Evolutionary conservation across 30 jellyfish, hydroid and myxozoan genomes (phyloP).

Genomic region (Cassiopea xamachana): DNA sequence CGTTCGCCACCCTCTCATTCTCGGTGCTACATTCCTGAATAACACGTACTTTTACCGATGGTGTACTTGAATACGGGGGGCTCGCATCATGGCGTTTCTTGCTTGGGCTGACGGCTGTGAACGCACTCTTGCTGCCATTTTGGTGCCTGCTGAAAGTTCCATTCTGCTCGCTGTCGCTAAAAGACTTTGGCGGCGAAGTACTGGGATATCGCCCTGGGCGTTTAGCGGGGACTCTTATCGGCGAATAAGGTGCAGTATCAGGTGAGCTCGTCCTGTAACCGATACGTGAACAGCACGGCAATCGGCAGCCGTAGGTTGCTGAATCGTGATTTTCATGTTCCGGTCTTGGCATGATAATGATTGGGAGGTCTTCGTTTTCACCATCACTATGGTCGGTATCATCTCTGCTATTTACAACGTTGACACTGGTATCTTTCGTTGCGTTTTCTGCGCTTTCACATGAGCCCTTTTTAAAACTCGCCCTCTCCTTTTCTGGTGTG

Average conservation of each 20-base stretch:
- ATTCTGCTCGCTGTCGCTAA: conserved; percentile 40
- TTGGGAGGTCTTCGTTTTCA: conserved; percentile 56
- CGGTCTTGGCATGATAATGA: conserved; percentile 61
- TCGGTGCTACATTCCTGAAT: conserved; percentile 38
- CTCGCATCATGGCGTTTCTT: conserved; percentile 54
- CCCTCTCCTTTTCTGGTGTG: neutral
- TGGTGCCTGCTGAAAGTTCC: conserved; percentile 42
- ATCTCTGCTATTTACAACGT: neutral
- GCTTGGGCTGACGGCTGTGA: conserved; percentile 66
- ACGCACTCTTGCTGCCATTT: conserved; percentile 49
- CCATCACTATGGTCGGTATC: conserved; percentile 64
- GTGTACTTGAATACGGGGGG: conserved; percentile 28
- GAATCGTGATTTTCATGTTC: conserved; percentile 40
- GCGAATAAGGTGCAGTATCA: conserved; percentile 39
- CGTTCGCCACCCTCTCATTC: conserved; percentile 21
- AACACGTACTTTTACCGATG: conserved; percentile 65
- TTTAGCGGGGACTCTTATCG: conserved; percentile 67
- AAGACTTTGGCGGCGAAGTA: conserved; percentile 21
- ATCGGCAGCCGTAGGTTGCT: conserved; percentile 43
- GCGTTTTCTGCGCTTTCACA: neutral
- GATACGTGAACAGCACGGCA: conserved; percentile 65
- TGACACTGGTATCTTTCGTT: neutral
- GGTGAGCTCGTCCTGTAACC: conserved; percentile 38
- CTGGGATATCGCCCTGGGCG: conserved; percentile 44
- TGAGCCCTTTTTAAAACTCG: neutral